Base-by-base conservation (phyloP, 2,797 vertebrate species). In the Sebastes oblongus region DNA sequence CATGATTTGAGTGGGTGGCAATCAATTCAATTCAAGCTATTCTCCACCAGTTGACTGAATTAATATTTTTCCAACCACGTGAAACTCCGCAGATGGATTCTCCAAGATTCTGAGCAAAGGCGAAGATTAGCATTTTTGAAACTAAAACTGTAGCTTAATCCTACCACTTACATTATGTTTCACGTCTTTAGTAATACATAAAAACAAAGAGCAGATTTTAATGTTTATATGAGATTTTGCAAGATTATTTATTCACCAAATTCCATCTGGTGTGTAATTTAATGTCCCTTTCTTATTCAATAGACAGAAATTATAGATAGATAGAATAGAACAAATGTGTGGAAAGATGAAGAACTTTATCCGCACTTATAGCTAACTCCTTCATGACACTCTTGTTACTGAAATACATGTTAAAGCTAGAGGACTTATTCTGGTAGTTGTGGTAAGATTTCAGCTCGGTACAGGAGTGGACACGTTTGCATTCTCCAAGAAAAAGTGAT, bases 1-100 rank as follows among this genome's bases (percentile, higher is more conserved):
- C 62, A 54, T 81, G 67, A 75, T 76, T 77, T 80, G 56, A 74
- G 66, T 86, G 80, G 78, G 71, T 77, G 61, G 58, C 50, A 80
- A 68, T 80, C 66, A 86, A 66, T 82, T 79, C 32, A 34, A 82
- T 72, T 67, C 60, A 72, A 55, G 42, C 6, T 12, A 27, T 32
- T 79, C 50, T 74, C 22, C 66, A 61, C n/a, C 20, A 80, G 42
- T 50, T 56, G 39, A 73, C 66, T 75, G 66, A 69, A 67, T 67
- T 74, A 30, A 54, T 70, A 29, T 72, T 76, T 81, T 46, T 81
- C 55, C 66, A 59, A 74, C 77, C 55, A 82, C 55, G 2, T 66
- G 20, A 68, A 67, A 72, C 24, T 54, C 66, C 10, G 25, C 24
- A 30, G 55, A 52, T 56, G 62, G 62, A 32, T 72, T 67, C 13